Base-by-base conservation (phyloP, 2,797 vertebrate species). In the Sebastes steindachneri region DNA sequence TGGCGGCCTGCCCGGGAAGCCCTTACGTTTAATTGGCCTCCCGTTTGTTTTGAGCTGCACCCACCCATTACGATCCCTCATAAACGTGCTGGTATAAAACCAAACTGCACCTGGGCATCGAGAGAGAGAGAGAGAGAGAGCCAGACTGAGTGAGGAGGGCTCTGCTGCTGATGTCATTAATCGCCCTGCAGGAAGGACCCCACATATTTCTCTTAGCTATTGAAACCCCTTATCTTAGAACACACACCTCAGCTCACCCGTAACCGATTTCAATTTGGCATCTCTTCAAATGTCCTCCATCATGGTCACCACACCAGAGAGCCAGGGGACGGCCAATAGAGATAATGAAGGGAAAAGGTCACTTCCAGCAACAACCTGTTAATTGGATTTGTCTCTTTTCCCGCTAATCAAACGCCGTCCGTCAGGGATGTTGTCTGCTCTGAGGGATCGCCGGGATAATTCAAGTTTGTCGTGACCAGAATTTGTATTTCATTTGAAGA, bases 161-260 rank as follows among this genome's bases (percentile, higher is more conserved):
- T n/a, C 29, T 29, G 35, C 75, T 57, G 74, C 63, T 87, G 84
- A 90, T 87, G 75, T 67, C 83, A 77, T 88, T 88, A 80, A 87
- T 69, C 31, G 35, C 66, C 66, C 60, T 35, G 68, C 76, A 78
- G 48, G 58, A 80, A 45, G 65, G 28, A 59, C 26, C 37, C 29
- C 51, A 28, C 66, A 75, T 54, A 64, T 88, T 82, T 74, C 77
- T 85, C 69, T 77, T 81, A 59, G 70, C 68, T 78, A 59, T 69
- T 74, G 73, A 81, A 85, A 62, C 55, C 53, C 51, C 77, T 91
- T 90, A 92, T 93, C 89, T 92, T 72, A 77, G 71, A 88, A 81
- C 77, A 45, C 88, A 87, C 85, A 80, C 83, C 65, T 73, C 75
- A 73, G 80, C 65, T 83, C 73, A 77, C 55, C 62, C 71, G 10